Conservation (phyloP, 2,113 vertebrate species). For the Ceyx cyanopectus region DNA sequence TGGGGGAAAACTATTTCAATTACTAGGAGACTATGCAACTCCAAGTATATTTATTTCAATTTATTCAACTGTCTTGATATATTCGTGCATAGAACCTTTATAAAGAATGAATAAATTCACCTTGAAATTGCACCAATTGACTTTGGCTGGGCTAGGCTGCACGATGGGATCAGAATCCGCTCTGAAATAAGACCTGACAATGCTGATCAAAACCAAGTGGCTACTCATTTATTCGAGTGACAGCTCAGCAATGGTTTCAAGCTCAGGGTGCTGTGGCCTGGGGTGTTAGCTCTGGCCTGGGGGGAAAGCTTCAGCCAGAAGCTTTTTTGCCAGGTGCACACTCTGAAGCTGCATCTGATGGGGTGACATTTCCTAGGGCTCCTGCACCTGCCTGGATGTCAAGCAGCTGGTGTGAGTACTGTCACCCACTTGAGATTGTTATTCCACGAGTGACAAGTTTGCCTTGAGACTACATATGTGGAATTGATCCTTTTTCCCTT, state of each 20-base stretch:
- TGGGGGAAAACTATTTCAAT: constrained; percentile 83
- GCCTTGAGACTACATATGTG: constrained; percentile 40
- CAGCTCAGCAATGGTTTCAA: constrained; percentile 76
- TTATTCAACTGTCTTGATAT: constrained; percentile 85
- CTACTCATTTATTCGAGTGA: constrained; percentile 82
- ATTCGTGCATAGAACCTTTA: constrained; percentile 78
- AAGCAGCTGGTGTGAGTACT: constrained; percentile 68
- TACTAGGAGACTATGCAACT: constrained; percentile 81
- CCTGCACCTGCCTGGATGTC: constrained; percentile 75
- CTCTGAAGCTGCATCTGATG: constrained; percentile 69
- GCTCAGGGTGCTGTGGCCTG: constrained; percentile 69
- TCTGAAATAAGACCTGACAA: constrained; percentile 83
- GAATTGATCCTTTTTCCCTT: constrained; percentile 57
- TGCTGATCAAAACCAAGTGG: constrained; percentile 81
- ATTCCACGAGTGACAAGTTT: constrained; percentile 60
- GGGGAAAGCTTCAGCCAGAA: constrained; percentile 62
- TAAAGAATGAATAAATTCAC: constrained; percentile 87
- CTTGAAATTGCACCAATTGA: constrained; percentile 85
- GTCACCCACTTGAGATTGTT: constrained; percentile 60
- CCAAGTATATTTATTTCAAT: constrained; percentile 88
- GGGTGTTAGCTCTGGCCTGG: constrained; percentile 72
- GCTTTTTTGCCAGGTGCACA: constrained; percentile 60
- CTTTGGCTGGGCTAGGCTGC: constrained; percentile 77
- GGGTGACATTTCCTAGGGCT: constrained; percentile 78
- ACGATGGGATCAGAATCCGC: constrained; percentile 77